Evolutionary conservation across 2,797 vertebrate genomes (phyloP).

Genomic region (Pelochelys cantorii): DNA sequence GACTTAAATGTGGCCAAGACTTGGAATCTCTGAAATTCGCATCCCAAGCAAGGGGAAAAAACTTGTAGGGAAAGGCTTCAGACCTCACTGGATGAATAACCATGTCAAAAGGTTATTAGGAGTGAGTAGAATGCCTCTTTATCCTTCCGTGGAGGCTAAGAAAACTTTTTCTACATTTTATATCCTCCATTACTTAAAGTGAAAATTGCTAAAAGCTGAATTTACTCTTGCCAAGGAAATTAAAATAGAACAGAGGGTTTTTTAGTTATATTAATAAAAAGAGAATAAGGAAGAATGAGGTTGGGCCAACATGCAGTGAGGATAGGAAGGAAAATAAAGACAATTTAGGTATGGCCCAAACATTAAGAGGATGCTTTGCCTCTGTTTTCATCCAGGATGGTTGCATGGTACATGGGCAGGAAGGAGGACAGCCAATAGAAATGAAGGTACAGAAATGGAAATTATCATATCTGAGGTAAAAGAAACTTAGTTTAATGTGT

Average conservation of each 20-base stretch:
- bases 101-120: too few relatives aligned
- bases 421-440: too few relatives aligned
- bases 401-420: not conserved
- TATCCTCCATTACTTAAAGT: not conserved
- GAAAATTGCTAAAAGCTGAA: not conserved
- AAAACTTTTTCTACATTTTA: not conserved
- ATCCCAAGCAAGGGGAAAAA: too few relatives aligned
- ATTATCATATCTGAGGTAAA: too few relatives aligned
- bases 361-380: not conserved
- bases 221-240: not conserved
- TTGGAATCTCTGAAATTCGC: too few relatives aligned
- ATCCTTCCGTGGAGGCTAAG: too few relatives aligned
- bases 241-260: not conserved
- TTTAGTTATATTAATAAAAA: not conserved
- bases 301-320: not conserved
- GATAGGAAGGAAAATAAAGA: not conserved
- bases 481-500: not conserved
- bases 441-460: too few relatives aligned
- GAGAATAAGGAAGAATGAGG: not conserved
- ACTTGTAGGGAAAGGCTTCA: too few relatives aligned
- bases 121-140: too few relatives aligned
- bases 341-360: not conserved
- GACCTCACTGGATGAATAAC: too few relatives aligned
- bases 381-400: not conserved
- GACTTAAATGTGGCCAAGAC: too few relatives aligned